Conservation (phyloP, 30 jellyfish, hydroid and myxozoan species). For the Hydractinia symbiolongicarpus region DNA sequence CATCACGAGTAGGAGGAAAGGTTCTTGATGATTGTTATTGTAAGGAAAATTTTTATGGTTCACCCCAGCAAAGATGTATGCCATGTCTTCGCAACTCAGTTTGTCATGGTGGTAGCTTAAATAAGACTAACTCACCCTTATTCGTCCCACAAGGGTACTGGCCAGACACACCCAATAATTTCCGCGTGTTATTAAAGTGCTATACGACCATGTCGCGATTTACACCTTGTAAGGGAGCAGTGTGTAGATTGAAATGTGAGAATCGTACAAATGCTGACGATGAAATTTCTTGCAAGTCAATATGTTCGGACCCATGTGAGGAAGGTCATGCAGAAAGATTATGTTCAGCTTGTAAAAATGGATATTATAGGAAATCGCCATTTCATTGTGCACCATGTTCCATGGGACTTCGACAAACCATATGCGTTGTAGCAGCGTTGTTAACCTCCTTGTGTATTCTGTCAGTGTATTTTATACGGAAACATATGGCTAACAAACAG, state of each 20-base stretch:
- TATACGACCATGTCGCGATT: slow-evolving; percentile 70
- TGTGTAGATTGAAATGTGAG: slow-evolving; percentile 62
- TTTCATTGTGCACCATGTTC: slow-evolving; percentile 95
- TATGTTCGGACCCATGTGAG: slow-evolving; percentile 84
- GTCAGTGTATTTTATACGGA: slow-evolving; percentile 79
- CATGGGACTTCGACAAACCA: slow-evolving; percentile 85
- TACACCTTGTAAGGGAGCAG: slow-evolving; percentile 94
- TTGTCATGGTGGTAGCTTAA: slow-evolving; percentile 76
- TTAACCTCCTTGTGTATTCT: slow-evolving; percentile 66
- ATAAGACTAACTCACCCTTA: slow-evolving; percentile 66
- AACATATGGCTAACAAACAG: slow-evolving; percentile 52
- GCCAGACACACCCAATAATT: slow-evolving; percentile 92
- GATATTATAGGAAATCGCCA: slow-evolving; percentile 86
- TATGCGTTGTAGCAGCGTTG: slow-evolving; percentile 74
- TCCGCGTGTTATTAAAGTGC: slow-evolving; percentile 59
- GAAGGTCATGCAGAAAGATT: slow-evolving; percentile 89
- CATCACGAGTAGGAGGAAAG: slow-evolving; percentile 79
- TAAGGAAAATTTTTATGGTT: slow-evolving; percentile 70
- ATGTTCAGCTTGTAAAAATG: slow-evolving; percentile 89
- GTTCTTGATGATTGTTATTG: slow-evolving; percentile 80
- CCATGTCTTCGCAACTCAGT: slow-evolving; percentile 73
- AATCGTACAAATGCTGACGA: slow-evolving; percentile 71
- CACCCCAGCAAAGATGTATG: slow-evolving; percentile 71
- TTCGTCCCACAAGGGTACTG: slow-evolving; percentile 87
- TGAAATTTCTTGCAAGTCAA: slow-evolving; percentile 49